Conservation (phyloP, 2,797 vertebrate species). For the Chelonia mydas region DNA sequence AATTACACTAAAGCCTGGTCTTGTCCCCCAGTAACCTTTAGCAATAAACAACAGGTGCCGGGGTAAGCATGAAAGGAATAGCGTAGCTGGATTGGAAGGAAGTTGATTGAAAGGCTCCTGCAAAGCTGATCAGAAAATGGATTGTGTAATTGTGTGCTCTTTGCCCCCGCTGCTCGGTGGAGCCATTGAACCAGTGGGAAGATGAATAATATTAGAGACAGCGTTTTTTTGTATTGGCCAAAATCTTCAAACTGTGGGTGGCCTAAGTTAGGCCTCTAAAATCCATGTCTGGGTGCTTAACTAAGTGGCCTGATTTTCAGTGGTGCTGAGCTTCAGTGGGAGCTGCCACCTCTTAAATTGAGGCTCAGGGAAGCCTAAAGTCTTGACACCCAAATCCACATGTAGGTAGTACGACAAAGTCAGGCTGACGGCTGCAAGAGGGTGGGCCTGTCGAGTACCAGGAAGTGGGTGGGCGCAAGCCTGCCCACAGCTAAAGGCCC, state of each 20-base stretch:
- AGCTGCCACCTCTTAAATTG: background rate
- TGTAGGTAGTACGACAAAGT: background rate
- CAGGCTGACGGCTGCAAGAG: no score
- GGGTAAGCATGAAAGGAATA: accelerated
- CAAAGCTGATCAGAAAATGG: background rate
- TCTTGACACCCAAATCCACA: background rate
- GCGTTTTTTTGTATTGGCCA: background rate
- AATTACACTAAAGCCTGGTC: background rate
- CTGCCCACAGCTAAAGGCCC: no score
- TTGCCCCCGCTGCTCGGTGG: background rate
- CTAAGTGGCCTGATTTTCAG: background rate
- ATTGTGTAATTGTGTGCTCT: background rate
- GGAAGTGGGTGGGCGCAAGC: no score
- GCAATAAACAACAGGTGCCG: background rate
- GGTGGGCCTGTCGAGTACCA: no score
- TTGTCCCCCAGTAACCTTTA: background rate
- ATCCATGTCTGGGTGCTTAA: background rate
- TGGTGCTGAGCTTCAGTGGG: background rate
- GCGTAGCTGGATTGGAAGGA: background rate
- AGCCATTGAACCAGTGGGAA: background rate
- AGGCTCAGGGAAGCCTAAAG: background rate
- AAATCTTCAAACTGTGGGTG: background rate
- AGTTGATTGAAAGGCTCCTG: background rate
- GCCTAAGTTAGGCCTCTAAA: background rate
- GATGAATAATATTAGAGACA: background rate